phyloP scores from a whole-genome alignment of 2,888 invertebrate species.

The Tuberolachnus salignus region DNA sequence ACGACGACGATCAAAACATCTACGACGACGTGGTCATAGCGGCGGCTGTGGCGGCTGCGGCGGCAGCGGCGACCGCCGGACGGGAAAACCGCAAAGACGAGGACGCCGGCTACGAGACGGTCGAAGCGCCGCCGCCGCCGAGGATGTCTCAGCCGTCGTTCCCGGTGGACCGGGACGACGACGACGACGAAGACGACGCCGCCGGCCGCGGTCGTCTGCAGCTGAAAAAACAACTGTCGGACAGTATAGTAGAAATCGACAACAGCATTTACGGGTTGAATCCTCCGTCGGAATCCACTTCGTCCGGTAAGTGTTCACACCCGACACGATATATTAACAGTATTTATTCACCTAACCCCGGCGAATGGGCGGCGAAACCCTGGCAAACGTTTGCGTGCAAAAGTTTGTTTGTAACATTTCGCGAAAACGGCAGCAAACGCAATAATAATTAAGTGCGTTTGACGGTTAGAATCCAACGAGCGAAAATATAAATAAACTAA shows the following conservation, averaged over 20 bases:
- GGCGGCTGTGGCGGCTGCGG: too few species aligned
- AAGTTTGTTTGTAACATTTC: too few species aligned
- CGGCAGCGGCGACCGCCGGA: neutral
- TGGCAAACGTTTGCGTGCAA: neutral
- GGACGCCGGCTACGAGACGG: conserved; percentile 39
- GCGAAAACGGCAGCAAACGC: too few species aligned
- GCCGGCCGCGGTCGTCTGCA: neutral
- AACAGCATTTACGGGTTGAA: conserved; percentile 61
- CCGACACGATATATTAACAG: too few species aligned
- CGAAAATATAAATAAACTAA: too few species aligned
- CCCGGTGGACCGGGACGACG: neutral
- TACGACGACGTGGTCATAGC: conserved; percentile 27
- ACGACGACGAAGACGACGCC: neutral
- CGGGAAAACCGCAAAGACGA: neutral
- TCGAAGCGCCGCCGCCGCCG: neutral
- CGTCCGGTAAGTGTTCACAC: conserved; percentile 58
- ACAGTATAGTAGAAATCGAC: conserved; percentile 60
- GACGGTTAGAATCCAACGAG: too few species aligned
- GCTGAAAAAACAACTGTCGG: conserved; percentile 53
- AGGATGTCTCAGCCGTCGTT: neutral
- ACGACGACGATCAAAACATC: conserved; percentile 20
- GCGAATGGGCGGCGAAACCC: neutral
- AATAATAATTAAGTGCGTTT: too few species aligned
- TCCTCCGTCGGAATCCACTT: conserved; percentile 59
- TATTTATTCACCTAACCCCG: too few species aligned